These are phyloP conservation scores for Sinocyclocheilus grahami DNA, from an alignment of 2,113 vertebrate genomes.

Conservation along the genomic window DNA sequence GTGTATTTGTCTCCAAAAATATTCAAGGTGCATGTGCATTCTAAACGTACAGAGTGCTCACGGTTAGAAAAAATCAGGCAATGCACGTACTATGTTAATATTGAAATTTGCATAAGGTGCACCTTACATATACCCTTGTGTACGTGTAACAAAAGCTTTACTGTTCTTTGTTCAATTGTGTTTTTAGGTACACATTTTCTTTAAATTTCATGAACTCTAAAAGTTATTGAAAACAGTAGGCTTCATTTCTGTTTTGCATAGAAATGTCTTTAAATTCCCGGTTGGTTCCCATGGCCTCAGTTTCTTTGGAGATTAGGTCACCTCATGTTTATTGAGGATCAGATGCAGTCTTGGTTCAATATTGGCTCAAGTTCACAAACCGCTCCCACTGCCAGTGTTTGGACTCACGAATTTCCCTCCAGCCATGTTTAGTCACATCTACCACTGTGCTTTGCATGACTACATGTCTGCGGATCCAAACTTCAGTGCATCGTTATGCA, in stretches of 20 bases:
- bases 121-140: too few relatives aligned
- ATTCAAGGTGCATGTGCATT: too few relatives aligned
- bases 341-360: conserved; percentile 58
- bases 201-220: neutral
- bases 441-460: neutral
- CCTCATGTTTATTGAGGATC: conserved; percentile 7
- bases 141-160: neutral
- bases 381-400: conserved; percentile 52
- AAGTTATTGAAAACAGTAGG: neutral
- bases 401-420: conserved; percentile 40
- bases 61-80: too few relatives aligned
- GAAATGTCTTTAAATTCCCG: neutral
- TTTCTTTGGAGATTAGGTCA: neutral
- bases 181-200: neutral
- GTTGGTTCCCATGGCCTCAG: neutral
- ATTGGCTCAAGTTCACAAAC: conserved; percentile 60
- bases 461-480: neutral
- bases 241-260: neutral
- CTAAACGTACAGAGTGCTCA: too few relatives aligned
- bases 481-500: neutral
- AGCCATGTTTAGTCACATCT: conserved; percentile 35
- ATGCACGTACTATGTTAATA: neutral
- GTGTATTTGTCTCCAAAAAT: too few relatives aligned
- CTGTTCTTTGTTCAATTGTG: neutral
- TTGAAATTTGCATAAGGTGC: too few relatives aligned